These are phyloP conservation scores for Xanthia togata DNA, from an alignment of 2,888 invertebrate species.

Conservation along the genomic window DNA sequence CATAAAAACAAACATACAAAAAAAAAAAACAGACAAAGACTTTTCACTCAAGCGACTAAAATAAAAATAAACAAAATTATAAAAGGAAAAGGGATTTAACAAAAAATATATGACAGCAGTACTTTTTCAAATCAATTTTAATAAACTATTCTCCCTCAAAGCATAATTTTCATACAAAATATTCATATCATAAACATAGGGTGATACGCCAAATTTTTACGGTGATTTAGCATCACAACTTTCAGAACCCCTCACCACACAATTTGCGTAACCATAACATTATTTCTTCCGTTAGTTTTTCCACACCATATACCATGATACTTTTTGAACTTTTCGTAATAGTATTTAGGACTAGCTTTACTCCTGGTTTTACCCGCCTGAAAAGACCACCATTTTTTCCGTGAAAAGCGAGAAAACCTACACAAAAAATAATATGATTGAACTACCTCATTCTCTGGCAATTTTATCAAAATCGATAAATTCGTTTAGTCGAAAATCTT, in stretches of 20 bases:
- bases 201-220: constrained; percentile 21
- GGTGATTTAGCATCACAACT: constrained; percentile 29
- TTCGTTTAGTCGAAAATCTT: not conserved
- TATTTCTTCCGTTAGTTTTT: constrained; percentile 59
- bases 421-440: not conserved
- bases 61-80: too few species aligned
- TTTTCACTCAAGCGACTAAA: not conserved
- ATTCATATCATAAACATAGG: constrained; percentile 35
- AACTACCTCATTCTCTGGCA: not conserved
- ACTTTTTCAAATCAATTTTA: constrained; percentile 13
- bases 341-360: constrained; percentile 14
- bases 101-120: not conserved
- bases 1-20: too few species aligned
- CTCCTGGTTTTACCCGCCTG: not conserved
- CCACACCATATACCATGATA: constrained; percentile 52
- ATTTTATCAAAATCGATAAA: not conserved
- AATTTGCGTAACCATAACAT: constrained; percentile 47
- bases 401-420: not conserved
- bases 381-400: not conserved
- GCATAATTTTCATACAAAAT: constrained; percentile 38
- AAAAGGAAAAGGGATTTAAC: not conserved
- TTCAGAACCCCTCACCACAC: constrained; percentile 17
- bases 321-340: constrained; percentile 45
- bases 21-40: not conserved
- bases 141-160: constrained; percentile 27